phyloP scores from a whole-genome alignment of 1,140 invertebrate genomes.

The Portunus trituberculatus region DNA sequence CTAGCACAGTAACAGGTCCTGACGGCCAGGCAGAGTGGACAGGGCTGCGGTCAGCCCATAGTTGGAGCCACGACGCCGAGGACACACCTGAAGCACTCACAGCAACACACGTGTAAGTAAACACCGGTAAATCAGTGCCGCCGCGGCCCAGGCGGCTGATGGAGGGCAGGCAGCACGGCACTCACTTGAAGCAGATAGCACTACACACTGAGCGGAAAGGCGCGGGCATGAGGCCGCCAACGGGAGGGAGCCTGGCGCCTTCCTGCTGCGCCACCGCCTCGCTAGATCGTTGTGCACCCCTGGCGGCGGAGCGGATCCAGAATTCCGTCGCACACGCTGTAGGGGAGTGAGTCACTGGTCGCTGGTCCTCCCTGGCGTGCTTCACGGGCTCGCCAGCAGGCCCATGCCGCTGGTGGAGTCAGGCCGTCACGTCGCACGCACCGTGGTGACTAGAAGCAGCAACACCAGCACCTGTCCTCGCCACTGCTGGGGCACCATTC shows the following conservation, averaged over 20 bases:
- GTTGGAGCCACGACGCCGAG: background rate
- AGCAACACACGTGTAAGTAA: background rate
- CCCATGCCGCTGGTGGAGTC: background rate
- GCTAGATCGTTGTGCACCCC: background rate
- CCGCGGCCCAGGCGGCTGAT: background rate
- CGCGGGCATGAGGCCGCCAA: background rate
- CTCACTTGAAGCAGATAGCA: constrained; percentile 20
- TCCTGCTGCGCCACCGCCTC: constrained; percentile 1
- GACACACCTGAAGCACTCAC: background rate
- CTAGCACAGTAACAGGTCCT: background rate
- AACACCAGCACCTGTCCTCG: background rate
- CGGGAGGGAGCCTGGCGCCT: background rate
- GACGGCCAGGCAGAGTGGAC: background rate
- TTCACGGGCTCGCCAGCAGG: background rate
- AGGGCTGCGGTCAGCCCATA: background rate
- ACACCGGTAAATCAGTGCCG: background rate
- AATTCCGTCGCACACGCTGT: background rate
- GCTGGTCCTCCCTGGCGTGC: background rate
- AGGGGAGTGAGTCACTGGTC: background rate
- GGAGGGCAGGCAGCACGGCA: background rate
- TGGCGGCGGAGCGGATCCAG: background rate
- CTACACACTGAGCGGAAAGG: background rate
- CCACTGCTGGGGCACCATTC: background rate
- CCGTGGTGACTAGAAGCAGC: background rate
- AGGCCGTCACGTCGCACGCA: background rate